A percentile compares a stretch with the other conserved stretches of the same genome.
phyloP scores from a whole-genome alignment of 1,140 invertebrate genomes.

The Macrocentrus cingulum region DNA sequence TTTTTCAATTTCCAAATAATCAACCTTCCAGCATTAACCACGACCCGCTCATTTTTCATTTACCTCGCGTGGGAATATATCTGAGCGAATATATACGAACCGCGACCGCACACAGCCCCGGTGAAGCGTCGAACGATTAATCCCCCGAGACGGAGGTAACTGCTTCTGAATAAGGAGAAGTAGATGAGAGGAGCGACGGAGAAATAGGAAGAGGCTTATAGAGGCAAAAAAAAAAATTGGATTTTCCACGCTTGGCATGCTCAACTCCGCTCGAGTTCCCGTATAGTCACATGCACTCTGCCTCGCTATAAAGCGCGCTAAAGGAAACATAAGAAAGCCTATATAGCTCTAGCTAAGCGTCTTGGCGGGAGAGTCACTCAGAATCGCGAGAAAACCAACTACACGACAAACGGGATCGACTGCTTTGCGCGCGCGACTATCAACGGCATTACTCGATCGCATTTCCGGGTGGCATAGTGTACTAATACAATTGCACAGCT shows the following conservation, averaged over 20 bases:
- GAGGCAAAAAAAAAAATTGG: neutral
- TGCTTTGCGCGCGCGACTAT: neutral
- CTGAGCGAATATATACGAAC: neutral
- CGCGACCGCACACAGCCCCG: neutral
- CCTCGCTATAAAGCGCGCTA: neutral
- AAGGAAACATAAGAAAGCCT: neutral
- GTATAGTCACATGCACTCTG: neutral
- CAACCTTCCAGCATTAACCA: neutral
- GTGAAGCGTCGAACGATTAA: constrained; percentile 2
- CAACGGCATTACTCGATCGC: neutral
- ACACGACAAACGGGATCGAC: constrained; percentile 3
- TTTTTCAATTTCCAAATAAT: neutral
- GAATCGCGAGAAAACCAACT: neutral
- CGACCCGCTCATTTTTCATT: neutral
- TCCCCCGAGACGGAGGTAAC: neutral
- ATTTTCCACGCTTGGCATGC: neutral
- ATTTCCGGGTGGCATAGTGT: neutral
- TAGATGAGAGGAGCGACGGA: neutral
- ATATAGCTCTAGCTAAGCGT: neutral
- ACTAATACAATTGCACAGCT: too few species aligned
- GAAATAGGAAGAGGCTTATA: constrained; percentile 1
- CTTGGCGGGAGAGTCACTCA: neutral
- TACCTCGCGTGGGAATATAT: neutral
- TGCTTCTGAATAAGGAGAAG: neutral
- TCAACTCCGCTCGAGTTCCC: neutral